Evolutionary conservation across 2,113 vertebrate species (phyloP).

Genomic region (Mugil cephalus): DNA sequence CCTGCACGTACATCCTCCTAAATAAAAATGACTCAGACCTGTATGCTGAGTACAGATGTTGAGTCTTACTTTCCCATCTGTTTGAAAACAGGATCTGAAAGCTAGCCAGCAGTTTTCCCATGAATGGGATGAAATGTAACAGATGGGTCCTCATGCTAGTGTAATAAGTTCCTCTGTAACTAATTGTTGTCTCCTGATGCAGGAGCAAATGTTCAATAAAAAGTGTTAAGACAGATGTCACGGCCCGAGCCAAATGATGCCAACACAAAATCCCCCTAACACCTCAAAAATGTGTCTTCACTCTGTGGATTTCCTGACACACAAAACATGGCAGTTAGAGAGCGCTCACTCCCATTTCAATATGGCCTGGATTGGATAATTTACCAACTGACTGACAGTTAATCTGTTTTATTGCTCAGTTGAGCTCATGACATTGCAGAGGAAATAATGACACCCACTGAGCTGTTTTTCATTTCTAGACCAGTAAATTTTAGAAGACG

Average conservation of each 20-base stretch:
- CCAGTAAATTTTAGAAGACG: conserved; percentile 2
- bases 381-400: conserved; percentile 29
- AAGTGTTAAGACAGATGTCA: conserved; percentile 8
- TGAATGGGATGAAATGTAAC: conserved; percentile 16
- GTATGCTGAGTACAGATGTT: background rate
- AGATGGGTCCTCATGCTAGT: background rate
- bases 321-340: conserved; percentile 18
- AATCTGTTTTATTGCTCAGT: conserved; percentile 39
- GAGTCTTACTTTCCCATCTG: background rate
- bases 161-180: conserved; percentile 9
- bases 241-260: background rate
- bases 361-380: conserved; percentile 19
- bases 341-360: conserved; percentile 2
- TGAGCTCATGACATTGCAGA: conserved; percentile 33
- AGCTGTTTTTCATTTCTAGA: conserved; percentile 31
- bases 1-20: background rate
- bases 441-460: conserved; percentile 36
- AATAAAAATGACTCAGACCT: background rate
- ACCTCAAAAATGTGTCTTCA: background rate
- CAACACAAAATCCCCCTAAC: conserved; percentile 15
- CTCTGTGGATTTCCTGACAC: conserved; percentile 6
- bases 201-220: conserved; percentile 37
- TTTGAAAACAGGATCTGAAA: background rate
- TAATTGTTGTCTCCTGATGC: conserved; percentile 15
- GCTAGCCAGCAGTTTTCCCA: conserved; percentile 12